phyloP scores from a whole-genome alignment of 2,797 vertebrate genomes.

The Aratinga solstitialis region DNA sequence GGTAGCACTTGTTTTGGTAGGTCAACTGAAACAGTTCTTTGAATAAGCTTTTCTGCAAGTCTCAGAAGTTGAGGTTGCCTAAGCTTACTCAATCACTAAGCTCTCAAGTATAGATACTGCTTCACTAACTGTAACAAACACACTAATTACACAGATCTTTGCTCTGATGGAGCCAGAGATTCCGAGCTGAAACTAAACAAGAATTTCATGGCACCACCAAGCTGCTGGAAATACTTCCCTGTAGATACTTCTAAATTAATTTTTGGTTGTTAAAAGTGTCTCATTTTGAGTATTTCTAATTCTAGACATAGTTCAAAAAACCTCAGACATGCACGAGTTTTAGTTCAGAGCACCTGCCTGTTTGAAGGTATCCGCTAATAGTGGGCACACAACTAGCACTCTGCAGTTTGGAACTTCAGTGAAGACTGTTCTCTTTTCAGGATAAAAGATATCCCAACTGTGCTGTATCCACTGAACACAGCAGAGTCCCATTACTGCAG shows the following conservation, averaged over 20 bases:
- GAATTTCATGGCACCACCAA: not conserved
- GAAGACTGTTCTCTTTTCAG: not conserved
- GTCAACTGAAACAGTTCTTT: not conserved
- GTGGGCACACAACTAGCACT: not conserved
- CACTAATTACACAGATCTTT: not conserved
- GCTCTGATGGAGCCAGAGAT: not conserved
- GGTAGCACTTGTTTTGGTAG: not conserved
- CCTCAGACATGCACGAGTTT: not conserved
- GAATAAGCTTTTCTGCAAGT: not conserved
- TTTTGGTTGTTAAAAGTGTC: not conserved
- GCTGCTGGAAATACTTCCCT: not conserved
- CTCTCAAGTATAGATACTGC: not conserved
- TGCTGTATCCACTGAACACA: not conserved
- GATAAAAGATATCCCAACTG: not conserved
- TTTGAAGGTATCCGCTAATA: not conserved
- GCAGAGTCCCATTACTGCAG: not conserved
- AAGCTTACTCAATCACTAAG: not conserved
- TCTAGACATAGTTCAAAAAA: not conserved
- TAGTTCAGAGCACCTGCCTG: not conserved
- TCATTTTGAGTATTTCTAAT: not conserved
- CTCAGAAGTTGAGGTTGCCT: rapidly evolving
- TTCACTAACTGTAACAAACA: not conserved
- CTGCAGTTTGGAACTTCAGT: not conserved
- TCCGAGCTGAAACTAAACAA: not conserved
- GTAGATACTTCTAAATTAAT: not conserved